Base-by-base conservation (phyloP, 1,140 invertebrate genomes). In the Onthophagus taurus region DNA sequence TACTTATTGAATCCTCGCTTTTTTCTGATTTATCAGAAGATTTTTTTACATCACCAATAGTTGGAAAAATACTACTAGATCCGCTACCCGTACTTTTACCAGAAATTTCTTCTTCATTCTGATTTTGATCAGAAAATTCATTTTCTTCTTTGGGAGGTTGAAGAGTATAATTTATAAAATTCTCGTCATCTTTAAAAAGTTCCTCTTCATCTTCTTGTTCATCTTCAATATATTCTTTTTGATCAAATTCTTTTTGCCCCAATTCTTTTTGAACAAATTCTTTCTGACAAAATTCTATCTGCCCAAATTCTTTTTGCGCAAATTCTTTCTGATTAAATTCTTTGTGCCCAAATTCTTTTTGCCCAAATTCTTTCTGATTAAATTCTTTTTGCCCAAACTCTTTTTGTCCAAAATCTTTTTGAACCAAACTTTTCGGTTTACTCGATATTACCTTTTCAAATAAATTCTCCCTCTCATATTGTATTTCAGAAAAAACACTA, bases 21-120 rank as follows among this genome's bases (percentile, higher is more conserved):
- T 72, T 72, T 34, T 75, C 72, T 14, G 74, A 72, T 3, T 66
- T 63, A 1, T 64, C 64, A 0, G 71, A 65, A 21, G 71, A 70
- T 55, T 75, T 72, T 68, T 81, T 85, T 1, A 76, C 72, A 45
- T 83, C 83, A 12, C 81, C 83, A 3, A 85, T 70, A 1, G 81
- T 85, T 1, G 78, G 72, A 63, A 85, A 86, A 44, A 85, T 69
- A 7, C 73, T 72, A 1, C 67, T 65, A 5, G 68, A 73, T n/a
- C 71, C 76, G 38, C 72, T 76, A 21, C 72, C 72, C 1, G 68
- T 72, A 45, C 70, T 73, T 47, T 76, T 76, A 29, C 74, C 75
- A 13, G 70, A 71, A 12, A 59, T 58, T 49, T 78, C 76, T 49
- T 80, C 78, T 55, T 80, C 76, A 45, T 68, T 51, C 46, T 69